Evolutionary conservation across 2,888 invertebrate species (phyloP).

Genomic region (Ichneumon xanthorius): DNA sequence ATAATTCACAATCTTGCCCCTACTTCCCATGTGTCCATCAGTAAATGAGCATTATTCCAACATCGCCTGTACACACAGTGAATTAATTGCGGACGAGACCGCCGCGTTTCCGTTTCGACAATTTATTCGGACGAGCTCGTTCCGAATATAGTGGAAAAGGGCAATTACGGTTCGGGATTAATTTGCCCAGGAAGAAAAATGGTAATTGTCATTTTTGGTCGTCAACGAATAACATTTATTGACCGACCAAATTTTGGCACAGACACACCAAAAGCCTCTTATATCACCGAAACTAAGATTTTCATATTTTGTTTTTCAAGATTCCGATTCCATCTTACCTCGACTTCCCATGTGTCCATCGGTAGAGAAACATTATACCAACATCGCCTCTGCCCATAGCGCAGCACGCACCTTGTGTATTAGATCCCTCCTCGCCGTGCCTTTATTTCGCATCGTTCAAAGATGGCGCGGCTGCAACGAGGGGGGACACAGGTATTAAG

Average conservation of each 20-base stretch:
- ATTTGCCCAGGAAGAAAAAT: neutral
- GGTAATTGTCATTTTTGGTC: neutral
- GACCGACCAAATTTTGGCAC: too few species aligned
- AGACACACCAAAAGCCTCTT: neutral
- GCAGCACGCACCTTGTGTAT: conserved; percentile 17
- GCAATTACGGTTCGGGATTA: neutral
- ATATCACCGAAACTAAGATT: neutral
- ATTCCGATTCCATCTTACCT: neutral
- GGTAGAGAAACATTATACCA: neutral
- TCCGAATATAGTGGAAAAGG: neutral
- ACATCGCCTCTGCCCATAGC: neutral
- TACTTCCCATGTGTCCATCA: neutral
- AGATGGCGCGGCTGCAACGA: conserved; percentile 70
- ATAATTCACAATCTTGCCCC: neutral
- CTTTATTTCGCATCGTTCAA: conserved; percentile 60
- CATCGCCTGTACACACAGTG: neutral
- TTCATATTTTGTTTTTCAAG: neutral
- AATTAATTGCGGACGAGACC: neutral
- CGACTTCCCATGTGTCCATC: neutral
- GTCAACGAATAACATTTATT: too few species aligned
- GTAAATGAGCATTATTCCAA: neutral
- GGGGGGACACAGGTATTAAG: conserved; percentile 68
- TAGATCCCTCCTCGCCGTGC: conserved; percentile 13
- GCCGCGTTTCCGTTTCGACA: neutral
- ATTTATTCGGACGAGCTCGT: neutral